Percentiles rank a stretch among this genome's conserved stretches.
phyloP scores from a whole-genome alignment of 2,797 vertebrate genomes.

The Cyprinella venusta region DNA sequence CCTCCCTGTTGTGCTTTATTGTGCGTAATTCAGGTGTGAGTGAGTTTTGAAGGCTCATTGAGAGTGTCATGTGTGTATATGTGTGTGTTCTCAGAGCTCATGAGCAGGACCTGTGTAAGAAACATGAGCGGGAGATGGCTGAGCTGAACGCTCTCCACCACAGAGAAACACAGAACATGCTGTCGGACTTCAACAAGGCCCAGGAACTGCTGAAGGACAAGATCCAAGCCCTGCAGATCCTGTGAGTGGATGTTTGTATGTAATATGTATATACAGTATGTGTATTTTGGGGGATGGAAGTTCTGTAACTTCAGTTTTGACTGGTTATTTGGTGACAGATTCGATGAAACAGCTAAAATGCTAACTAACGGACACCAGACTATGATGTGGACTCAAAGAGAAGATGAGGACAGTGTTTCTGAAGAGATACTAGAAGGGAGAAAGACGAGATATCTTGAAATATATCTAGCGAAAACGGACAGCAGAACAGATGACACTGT shows the following conservation, averaged over 20 bases:
- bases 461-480: background rate
- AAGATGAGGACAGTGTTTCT: constrained; percentile 1
- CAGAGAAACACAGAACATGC: constrained; percentile 95
- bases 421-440: constrained; percentile 2
- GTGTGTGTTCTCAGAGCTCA: constrained; percentile 83
- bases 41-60: constrained; percentile 18
- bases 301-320: background rate
- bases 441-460: background rate
- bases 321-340: background rate
- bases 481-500: constrained; percentile 4
- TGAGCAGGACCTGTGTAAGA: constrained; percentile 96
- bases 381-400: background rate
- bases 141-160: constrained; percentile 89
- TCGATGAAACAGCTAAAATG: background rate
- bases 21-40: background rate
- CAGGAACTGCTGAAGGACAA: constrained; percentile 98
- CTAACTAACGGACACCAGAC: background rate
- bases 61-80: constrained; percentile 22
- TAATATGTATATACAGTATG: background rate
- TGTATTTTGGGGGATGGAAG: background rate
- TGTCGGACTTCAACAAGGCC: constrained; percentile 98
- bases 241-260: constrained; percentile 80
- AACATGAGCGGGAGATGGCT: constrained; percentile 89
- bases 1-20: background rate
- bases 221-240: constrained; percentile 96